Percentiles rank a stretch among this genome's conserved stretches.
Conservation (phyloP, 2,888 invertebrate species). For the Aquatica leii region DNA sequence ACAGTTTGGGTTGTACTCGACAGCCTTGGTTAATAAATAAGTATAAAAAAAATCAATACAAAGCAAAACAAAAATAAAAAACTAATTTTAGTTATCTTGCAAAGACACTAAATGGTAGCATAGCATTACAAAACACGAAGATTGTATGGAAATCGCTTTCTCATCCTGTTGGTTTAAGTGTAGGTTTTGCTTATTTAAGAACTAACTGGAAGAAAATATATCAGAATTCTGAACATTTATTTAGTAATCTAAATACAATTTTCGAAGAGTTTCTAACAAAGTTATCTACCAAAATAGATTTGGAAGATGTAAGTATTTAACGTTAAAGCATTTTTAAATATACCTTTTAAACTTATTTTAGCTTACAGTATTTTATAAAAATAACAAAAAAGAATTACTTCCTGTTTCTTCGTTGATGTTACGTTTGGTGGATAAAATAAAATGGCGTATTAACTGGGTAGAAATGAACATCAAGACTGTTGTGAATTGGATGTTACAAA, state of each 20-base stretch:
- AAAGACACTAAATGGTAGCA: conserved; percentile 52
- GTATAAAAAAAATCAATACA: conserved; percentile 54
- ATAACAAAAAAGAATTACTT: conserved; percentile 53
- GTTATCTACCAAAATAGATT: conserved; percentile 55
- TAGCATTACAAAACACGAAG: conserved; percentile 53
- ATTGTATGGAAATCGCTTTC: conserved; percentile 57
- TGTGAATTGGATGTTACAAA: conserved; percentile 48
- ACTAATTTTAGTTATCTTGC: conserved; percentile 52
- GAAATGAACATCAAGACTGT: conserved; percentile 52
- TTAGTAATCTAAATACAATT: conserved; percentile 53
- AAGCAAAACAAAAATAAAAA: not conserved
- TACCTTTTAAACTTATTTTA: conserved; percentile 41
- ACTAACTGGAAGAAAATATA: conserved; percentile 56
- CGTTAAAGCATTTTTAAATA: not conserved
- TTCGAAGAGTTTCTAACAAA: conserved; percentile 56
- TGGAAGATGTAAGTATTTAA: conserved; percentile 55
- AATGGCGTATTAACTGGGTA: conserved; percentile 55
- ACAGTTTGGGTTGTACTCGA: conserved; percentile 63
- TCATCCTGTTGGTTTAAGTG: conserved; percentile 53
- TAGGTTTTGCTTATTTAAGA: conserved; percentile 56
- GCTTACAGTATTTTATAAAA: conserved; percentile 56
- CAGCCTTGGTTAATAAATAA: conserved; percentile 63
- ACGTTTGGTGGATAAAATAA: conserved; percentile 56
- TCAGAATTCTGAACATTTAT: conserved; percentile 52
- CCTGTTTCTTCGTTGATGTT: conserved; percentile 52